These are phyloP conservation scores for Arrhamphus sclerolepis DNA, from an alignment of 2,797 vertebrate species.

Conservation along the genomic window DNA sequence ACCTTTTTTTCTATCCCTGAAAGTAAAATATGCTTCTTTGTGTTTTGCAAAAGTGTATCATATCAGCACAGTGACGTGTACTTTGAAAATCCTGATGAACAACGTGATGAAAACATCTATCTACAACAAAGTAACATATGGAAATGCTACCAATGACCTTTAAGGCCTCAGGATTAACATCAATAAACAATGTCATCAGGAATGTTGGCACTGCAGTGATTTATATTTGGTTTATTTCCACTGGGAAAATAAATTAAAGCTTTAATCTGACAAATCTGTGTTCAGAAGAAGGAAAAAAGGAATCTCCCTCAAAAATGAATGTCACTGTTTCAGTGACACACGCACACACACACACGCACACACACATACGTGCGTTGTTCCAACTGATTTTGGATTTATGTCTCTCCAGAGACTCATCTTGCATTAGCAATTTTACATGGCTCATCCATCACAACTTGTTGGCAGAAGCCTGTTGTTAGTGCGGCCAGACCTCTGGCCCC, in stretches of 20 bases:
- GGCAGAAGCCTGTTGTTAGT: conserved; percentile 48
- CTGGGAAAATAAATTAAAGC: background rate
- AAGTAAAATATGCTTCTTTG: background rate
- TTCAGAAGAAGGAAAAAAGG: background rate
- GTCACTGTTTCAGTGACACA: background rate
- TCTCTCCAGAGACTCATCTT: conserved; percentile 33
- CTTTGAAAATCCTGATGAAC: background rate
- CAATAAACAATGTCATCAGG: background rate
- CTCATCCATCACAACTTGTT: conserved; percentile 60
- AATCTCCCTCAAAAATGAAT: background rate
- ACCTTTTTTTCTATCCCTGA: background rate
- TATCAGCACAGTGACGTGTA: background rate
- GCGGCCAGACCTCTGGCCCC: conserved; percentile 27
- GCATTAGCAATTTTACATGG: conserved; percentile 31
- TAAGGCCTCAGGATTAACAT: background rate
- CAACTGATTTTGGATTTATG: conserved; percentile 40
- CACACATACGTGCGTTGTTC: conserved; percentile 10
- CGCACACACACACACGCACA: conserved; percentile 11
- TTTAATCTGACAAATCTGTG: conserved; percentile 7
- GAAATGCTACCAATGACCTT: background rate
- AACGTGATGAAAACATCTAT: background rate
- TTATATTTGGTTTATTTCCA: background rate
- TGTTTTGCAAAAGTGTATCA: background rate
- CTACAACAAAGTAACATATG: background rate
- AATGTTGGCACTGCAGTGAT: background rate